Evolutionary conservation across 2,888 invertebrate genomes (phyloP).

Genomic region (Strigamia transsilvanica): DNA sequence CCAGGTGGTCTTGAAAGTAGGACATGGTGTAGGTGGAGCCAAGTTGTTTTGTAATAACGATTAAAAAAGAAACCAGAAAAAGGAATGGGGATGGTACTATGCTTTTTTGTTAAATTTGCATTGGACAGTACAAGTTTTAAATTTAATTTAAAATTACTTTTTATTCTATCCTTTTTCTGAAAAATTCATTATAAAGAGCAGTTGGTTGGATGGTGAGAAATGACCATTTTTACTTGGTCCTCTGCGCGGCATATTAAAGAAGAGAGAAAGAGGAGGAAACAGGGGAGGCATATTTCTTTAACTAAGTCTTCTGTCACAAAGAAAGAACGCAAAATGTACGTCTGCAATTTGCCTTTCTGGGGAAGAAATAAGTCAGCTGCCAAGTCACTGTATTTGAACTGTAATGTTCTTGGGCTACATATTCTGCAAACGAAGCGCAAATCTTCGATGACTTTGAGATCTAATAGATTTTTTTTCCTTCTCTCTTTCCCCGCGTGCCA

Average conservation of each 20-base stretch:
- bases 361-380: slow-evolving; percentile 44
- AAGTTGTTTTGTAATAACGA: slow-evolving; percentile 7
- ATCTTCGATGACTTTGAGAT: slow-evolving; percentile 51
- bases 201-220: slow-evolving; percentile 20
- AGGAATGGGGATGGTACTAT: too few relatives aligned
- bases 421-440: slow-evolving; percentile 52
- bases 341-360: slow-evolving; percentile 43
- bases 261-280: slow-evolving; percentile 23
- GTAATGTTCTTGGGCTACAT: slow-evolving; percentile 48
- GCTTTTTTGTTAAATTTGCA: too few relatives aligned
- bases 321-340: slow-evolving; percentile 39
- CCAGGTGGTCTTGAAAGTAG: slow-evolving; percentile 50
- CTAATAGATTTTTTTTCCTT: slow-evolving; percentile 44
- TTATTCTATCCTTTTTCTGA: neutral
- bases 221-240: neutral
- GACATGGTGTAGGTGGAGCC: slow-evolving; percentile 37
- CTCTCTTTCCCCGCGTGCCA: neutral
- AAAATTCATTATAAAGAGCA: neutral
- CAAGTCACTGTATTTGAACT: slow-evolving; percentile 47
- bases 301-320: slow-evolving; percentile 39
- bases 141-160: neutral
- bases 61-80: neutral
- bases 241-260: neutral
- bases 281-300: slow-evolving; percentile 3
- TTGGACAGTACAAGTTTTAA: too few relatives aligned